Base-by-base conservation (phyloP, 2,797 vertebrate species). In the Prunella strophiata region DNA sequence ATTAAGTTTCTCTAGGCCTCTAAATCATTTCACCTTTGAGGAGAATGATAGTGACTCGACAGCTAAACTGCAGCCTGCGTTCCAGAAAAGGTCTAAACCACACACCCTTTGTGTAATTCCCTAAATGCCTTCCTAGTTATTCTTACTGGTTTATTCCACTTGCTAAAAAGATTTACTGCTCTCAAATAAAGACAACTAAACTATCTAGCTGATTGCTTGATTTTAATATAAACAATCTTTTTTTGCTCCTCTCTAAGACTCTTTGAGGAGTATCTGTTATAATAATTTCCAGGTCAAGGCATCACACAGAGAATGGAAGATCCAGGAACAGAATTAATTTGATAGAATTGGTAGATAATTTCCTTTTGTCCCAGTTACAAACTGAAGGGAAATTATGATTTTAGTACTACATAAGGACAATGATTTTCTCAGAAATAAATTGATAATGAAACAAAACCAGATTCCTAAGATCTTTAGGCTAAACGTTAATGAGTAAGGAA, bases 21-120 rank as follows among this genome's bases (percentile, higher is more conserved):
- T 99, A 99, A 99, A 99, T 99, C 99, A 99, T 99, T 99, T 99
- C 99, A 99, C 99, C 99, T 99, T 99, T 99, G 99, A 99, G 98
- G 98, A 98, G 98, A 99, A 98, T 99, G 99, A 99, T 98, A 98
- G 98, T 97, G 98, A 97, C 98, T 97, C 98, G 98, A 99, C 99
- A 99, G 98, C 97, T 97, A 98, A 97, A 98, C 98, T 97, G 96
- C 97, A 96, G 97, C 85, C 94, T 97, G 97, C 27, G 94, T 97
- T 98, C 97, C 95, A 96, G 96, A 93, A 45, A 96, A 98, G 97
- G 97, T 98, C 98, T 98, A 98, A 98, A 98, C 98, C 98, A 98
- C 98, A 98, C 98, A 98, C 96, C 97, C 97, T 97, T 98, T 98
- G 97, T 98, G 96, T 94, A 98, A 97, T 95, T 97, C 96, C 96